A percentile compares a stretch with the other conserved stretches of the same genome.
phyloP scores from a whole-genome alignment of 2,888 invertebrate species.

The Thereva nobilitata region DNA sequence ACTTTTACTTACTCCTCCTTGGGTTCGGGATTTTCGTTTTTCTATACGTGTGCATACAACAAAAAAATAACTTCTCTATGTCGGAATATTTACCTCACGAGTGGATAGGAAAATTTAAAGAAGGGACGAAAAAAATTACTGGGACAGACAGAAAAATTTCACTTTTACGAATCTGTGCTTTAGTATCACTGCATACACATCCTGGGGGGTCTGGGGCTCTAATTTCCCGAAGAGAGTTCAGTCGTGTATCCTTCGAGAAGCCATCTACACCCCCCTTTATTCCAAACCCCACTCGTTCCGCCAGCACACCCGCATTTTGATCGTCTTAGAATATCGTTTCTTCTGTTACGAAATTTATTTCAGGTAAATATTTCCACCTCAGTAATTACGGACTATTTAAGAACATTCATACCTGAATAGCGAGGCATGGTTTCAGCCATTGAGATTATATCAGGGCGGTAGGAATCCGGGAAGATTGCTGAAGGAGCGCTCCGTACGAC shows the following conservation, averaged over 20 bases:
- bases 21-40: too few relatives aligned
- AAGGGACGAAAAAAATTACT: too few relatives aligned
- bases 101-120: too few relatives aligned
- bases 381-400: slow-evolving; percentile 36
- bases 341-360: slow-evolving; percentile 30
- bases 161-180: slow-evolving; percentile 18
- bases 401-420: slow-evolving; percentile 30
- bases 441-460: slow-evolving; percentile 14
- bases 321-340: slow-evolving; percentile 25
- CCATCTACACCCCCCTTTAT: not conserved
- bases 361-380: slow-evolving; percentile 35
- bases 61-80: too few relatives aligned
- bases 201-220: not conserved
- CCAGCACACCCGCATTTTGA: not conserved
- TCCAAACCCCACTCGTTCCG: not conserved
- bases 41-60: too few relatives aligned
- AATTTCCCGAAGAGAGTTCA: slow-evolving; percentile 1
- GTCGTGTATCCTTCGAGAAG: too few relatives aligned
- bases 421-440: slow-evolving; percentile 1
- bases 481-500: not conserved
- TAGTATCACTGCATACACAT: slow-evolving; percentile 6
- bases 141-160: slow-evolving; percentile 24
- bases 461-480: not conserved
- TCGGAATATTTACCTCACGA: too few relatives aligned
- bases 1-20: slow-evolving; percentile 11